phyloP scores from a whole-genome alignment of 2,797 vertebrate species.

The Halcyon chelicuti region DNA sequence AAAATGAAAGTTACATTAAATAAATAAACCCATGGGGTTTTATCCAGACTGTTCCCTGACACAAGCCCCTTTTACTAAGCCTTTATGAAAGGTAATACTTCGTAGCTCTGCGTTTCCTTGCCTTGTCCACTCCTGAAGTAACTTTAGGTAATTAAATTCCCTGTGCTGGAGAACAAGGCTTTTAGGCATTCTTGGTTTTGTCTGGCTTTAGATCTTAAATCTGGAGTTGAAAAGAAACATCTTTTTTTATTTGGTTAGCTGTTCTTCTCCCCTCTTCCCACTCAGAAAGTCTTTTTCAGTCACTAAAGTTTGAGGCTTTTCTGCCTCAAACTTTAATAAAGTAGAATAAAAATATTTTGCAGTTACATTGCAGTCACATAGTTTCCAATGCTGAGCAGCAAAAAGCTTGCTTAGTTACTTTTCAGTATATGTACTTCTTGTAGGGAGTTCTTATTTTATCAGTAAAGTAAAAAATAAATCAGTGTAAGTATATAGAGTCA shows the following conservation, averaged over 20 bases:
- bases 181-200: slow-evolving; percentile 38
- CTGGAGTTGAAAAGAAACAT: slow-evolving; percentile 8
- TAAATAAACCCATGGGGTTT: not conserved
- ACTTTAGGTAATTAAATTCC: slow-evolving; percentile 15
- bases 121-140: not conserved
- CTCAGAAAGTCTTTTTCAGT: not conserved
- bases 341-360: not conserved
- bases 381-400: not conserved
- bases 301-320: not conserved
- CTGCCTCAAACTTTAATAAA: not conserved
- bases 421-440: not conserved
- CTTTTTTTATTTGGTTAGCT: not conserved
- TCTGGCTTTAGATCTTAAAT: not conserved
- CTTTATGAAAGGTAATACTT: not conserved
- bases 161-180: not conserved
- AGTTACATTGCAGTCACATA: not conserved
- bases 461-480: not conserved
- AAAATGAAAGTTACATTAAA: not conserved
- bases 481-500: not conserved
- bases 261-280: not conserved
- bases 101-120: not conserved
- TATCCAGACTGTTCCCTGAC: not conserved
- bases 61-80: not conserved
- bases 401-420: not conserved
- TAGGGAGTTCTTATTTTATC: not conserved